Evolutionary conservation across 2,888 invertebrate genomes (phyloP).

Genomic region (Drosophila infuscata): DNA sequence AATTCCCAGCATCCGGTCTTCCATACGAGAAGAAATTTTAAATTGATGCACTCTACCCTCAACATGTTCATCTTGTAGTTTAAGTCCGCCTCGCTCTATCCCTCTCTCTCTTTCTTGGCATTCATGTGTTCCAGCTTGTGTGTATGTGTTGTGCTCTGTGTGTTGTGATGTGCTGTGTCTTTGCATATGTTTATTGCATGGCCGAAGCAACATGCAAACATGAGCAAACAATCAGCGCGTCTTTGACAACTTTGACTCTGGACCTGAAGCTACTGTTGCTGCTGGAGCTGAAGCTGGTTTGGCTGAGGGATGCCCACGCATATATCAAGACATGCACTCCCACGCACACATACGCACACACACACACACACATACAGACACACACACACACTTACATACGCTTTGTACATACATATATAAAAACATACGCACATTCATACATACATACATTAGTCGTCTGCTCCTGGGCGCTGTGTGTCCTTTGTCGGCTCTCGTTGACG

Average conservation of each 20-base stretch:
- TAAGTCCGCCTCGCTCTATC: slow-evolving; percentile 40
- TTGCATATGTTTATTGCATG: slow-evolving; percentile 64
- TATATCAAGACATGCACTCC: slow-evolving; percentile 26
- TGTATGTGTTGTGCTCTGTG: not conserved
- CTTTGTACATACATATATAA: slow-evolving; percentile 26
- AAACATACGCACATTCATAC: slow-evolving; percentile 15
- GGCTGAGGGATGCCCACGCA: slow-evolving; percentile 46
- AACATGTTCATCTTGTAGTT: slow-evolving; percentile 56
- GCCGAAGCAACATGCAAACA: slow-evolving; percentile 48
- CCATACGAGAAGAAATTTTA: slow-evolving; percentile 73
- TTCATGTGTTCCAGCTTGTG: slow-evolving; percentile 32
- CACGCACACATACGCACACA: not conserved
- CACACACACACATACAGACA: slow-evolving; percentile 23
- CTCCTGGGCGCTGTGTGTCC: slow-evolving; percentile 74
- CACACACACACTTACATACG: not conserved
- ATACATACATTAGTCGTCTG: slow-evolving; percentile 40
- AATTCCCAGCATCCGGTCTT: slow-evolving; percentile 50
- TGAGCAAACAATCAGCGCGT: slow-evolving; percentile 47
- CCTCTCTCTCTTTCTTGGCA: slow-evolving; percentile 21
- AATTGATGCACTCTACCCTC: slow-evolving; percentile 31
- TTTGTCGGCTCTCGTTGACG: slow-evolving; percentile 79
- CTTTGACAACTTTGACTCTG: slow-evolving; percentile 32
- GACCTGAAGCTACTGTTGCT: slow-evolving; percentile 9
- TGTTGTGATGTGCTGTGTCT: slow-evolving; percentile 20
- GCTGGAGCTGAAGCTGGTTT: slow-evolving; percentile 11